Base-by-base conservation (phyloP, 1,140 invertebrate genomes). In the Neodiprion pinetum region DNA sequence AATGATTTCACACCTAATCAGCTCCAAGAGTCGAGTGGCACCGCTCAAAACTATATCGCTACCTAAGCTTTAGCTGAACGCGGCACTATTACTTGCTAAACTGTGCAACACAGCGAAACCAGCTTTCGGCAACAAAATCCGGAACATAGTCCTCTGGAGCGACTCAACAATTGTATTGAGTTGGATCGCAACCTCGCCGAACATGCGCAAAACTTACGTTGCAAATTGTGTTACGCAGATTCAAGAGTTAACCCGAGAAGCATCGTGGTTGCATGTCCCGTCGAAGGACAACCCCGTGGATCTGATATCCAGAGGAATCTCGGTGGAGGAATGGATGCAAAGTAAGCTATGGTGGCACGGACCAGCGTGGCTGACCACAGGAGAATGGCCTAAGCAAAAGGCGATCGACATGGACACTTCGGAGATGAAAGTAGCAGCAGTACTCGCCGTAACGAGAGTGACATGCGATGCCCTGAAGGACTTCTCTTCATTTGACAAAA, bases 41-140 rank as follows among this genome's bases (percentile, higher is more conserved):
- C 89, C 88, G 48, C 68, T 89, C 7, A 89, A 89, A 80, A 77
- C 70, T 17, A 65, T 80, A 14, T 84, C 87, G n/a, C 78, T 91
- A 61, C 89, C 90, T 9, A 69, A 87, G 75, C 76, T 91, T 11
- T 90, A 91, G 79, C 78, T 91, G 28, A 82, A 78, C 73, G 89
- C 82, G 7, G 89, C 90, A 4, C 23, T 84, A 3, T 69, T 90
- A 21, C 74, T 89, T 5, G 79, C 84, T 2, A 79, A 83, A n/a
- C 70, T 88, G 72, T 21, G 83, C 47, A 28, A 80, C n/a, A 80
- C 81, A 71, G 75, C 83, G 4, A 74, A 28, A 40, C 1, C 74
- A 21, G 77, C 76, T 12, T 77, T 86, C 40, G 70, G 77, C 40
- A 68, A 83, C 50, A 23, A 72, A 9, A 74, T 84, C 66, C 12